Evolutionary conservation across 2,113 vertebrate species (phyloP).

Genomic region (Nannobrachium achirus): DNA sequence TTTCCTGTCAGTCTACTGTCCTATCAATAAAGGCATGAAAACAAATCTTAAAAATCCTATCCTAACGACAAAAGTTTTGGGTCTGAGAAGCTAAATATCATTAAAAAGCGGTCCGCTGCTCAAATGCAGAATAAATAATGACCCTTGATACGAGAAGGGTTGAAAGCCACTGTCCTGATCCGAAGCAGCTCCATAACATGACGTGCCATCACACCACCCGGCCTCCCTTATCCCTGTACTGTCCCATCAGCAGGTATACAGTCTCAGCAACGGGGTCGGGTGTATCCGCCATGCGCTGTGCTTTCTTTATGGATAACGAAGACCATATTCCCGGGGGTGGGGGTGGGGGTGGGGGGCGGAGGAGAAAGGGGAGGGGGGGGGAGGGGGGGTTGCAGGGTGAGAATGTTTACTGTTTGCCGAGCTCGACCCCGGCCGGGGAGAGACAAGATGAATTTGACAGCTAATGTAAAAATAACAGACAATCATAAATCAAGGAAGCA

Average conservation of each 20-base stretch:
- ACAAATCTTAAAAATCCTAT: no score
- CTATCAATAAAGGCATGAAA: no score
- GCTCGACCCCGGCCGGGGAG: conserved; percentile 79
- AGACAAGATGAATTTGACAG: conserved; percentile 96
- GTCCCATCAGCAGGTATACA: not conserved
- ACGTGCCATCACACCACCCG: not conserved
- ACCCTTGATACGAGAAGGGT: no score
- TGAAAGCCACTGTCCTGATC: no score
- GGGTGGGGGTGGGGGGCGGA: not conserved
- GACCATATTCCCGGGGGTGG: conserved; percentile 15
- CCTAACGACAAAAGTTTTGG: no score
- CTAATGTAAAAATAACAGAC: conserved; percentile 95
- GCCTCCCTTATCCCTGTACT: conserved; percentile 1
- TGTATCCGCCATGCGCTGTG: conserved; percentile 37
- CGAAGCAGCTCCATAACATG: not conserved
- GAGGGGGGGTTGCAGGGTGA: conserved; percentile 34
- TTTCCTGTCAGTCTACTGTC: no score
- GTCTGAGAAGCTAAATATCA: no score
- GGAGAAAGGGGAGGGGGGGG: not conserved
- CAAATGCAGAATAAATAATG: no score
- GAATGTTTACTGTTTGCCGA: conserved; percentile 86
- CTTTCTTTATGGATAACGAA: conserved; percentile 52
- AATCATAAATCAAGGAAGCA: conserved; percentile 91
- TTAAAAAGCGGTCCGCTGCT: no score
- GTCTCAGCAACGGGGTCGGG: conserved; percentile 12